Base-by-base conservation (phyloP, 2,888 invertebrate genomes). In the Cabera pusaria region DNA sequence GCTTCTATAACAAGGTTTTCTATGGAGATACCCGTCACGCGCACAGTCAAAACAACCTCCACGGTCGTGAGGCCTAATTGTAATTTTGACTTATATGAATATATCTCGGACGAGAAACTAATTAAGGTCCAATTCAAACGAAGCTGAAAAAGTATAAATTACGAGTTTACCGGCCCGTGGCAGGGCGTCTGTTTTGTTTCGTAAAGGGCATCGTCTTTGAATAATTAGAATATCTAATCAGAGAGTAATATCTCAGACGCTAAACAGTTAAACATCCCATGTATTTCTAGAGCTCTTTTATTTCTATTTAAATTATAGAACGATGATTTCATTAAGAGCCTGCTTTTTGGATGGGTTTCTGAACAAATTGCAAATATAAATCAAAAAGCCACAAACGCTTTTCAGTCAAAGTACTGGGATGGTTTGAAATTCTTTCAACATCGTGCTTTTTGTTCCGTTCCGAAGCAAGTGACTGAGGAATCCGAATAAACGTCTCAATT, bases 61-160 rank as follows among this genome's bases (percentile, higher is more conserved):
- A 16, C 31, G 18, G 17, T 21, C 12, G 22, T 23, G 23, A 12
- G 23, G 19, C 35, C 28, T 72, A 70, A 74, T 71, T 68, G 59
- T 60, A 59, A 49, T 59, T 68, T 69, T 68, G 66, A 72, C 72
- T 72, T 74, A 58, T 55, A 60, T 52, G 59, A 44, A 39, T n/a
- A n/a, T 49, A 65, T 48, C 62, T 62, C 55, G 52, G 33, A 32
- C 23, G 49, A 59, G 59, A 64, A 61, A 57, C 46, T 45, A 48
- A 39, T 34, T 33, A 41, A 39, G 28, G 40, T 32, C 35, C 21
- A 9, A 29, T 27, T 20, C 26, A 31, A 26, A 25, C 22, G 11
- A 19, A 42, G 23, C 18, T 18, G 18, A 33, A 38, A 35, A 44
- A 27, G 32, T 23, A 9, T 31, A 32, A 39, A 32, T 38, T 27